Conservation (phyloP, 2,797 vertebrate species). For the Heliangelus exortis region DNA sequence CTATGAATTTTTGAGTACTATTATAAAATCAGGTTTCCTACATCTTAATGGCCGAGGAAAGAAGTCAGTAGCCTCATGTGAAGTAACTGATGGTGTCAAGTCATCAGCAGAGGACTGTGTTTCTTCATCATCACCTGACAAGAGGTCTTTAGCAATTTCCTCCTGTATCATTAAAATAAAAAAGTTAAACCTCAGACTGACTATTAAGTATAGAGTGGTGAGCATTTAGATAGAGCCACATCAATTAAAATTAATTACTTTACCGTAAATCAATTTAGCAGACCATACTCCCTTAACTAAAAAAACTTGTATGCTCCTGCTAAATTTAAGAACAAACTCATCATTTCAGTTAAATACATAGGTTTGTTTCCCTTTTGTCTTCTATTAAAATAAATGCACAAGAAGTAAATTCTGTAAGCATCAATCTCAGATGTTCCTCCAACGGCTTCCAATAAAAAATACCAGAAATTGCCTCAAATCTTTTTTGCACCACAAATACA, state of each 20-base stretch:
- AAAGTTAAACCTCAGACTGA: background rate
- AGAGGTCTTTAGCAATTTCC: conserved; percentile 95
- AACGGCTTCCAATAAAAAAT: background rate
- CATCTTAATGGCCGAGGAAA: conserved; percentile 96
- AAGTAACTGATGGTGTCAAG: conserved; percentile 94
- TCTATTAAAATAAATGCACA: background rate
- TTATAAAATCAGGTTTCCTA: conserved; percentile 74
- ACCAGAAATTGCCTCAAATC: background rate
- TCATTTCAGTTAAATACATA: background rate
- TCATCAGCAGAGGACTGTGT: conserved; percentile 98
- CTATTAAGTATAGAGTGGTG: background rate
- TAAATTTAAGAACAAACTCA: background rate
- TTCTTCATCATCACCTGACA: conserved; percentile 96
- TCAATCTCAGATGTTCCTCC: background rate
- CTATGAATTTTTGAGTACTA: background rate
- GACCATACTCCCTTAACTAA: background rate
- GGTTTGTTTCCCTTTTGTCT: background rate
- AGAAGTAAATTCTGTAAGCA: background rate
- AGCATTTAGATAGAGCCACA: background rate
- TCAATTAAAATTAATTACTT: background rate
- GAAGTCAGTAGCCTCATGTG: conserved; percentile 94
- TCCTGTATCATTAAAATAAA: conserved; percentile 79
- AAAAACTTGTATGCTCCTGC: background rate
- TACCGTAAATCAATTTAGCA: background rate
- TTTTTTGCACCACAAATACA: background rate